These are phyloP conservation scores for Linnaemya vulpina DNA, from an alignment of 2,888 invertebrate species.

Conservation along the genomic window DNA sequence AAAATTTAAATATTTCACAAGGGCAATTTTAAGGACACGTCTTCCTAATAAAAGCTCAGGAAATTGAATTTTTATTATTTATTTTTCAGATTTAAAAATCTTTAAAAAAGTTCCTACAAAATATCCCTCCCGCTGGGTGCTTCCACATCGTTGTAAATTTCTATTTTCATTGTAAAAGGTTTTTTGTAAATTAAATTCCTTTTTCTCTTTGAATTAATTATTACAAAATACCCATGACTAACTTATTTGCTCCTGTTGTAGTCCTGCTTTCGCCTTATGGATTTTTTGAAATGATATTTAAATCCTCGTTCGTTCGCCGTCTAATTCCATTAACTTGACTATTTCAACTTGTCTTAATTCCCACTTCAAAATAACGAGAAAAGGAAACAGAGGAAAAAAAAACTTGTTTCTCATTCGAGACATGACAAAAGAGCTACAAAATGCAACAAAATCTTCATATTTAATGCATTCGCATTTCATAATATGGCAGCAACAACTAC, in stretches of 20 bases:
- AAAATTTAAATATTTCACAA: not conserved
- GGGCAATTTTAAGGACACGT: not conserved
- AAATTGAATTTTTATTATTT: no score
- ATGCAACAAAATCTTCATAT: constrained; percentile 1
- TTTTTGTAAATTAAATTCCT: no score
- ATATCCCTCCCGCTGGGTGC: not conserved
- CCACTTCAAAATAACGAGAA: no score
- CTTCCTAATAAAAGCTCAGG: no score
- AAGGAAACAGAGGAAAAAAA: not conserved
- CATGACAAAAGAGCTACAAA: constrained; percentile 24
- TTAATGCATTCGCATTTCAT: constrained; percentile 28
- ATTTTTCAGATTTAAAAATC: not conserved
- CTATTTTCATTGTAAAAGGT: not conserved
- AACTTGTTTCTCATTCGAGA: constrained; percentile 44
- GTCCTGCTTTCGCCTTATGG: constrained; percentile 8
- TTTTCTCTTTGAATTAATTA: constrained; percentile 6
- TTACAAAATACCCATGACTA: constrained; percentile 8
- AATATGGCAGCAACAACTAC: constrained; percentile 19
- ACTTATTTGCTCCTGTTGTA: constrained; percentile 7
- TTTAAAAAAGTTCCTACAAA: not conserved
- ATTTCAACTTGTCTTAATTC: constrained; percentile 44
- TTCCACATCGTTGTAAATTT: not conserved
- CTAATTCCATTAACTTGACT: constrained; percentile 58
- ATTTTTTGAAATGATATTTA: constrained; percentile 41
- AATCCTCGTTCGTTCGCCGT: constrained; percentile 28